Evolutionary conservation across 2,113 vertebrate species (phyloP).

Genomic region (Sus scrofa): DNA sequence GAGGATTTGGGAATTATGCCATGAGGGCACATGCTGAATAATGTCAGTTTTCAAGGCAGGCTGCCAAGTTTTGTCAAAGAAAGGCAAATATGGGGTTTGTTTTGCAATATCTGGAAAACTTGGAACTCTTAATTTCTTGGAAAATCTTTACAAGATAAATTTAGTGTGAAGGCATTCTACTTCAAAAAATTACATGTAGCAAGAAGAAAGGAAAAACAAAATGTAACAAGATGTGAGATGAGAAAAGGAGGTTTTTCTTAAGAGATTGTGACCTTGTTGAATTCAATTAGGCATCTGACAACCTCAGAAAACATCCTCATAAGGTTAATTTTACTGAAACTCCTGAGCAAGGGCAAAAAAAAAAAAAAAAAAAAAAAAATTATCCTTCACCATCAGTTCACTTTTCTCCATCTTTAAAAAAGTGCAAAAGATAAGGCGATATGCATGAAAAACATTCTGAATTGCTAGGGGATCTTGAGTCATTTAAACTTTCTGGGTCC

Average conservation of each 20-base stretch:
- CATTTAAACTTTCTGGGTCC: background rate
- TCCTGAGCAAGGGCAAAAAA: background rate
- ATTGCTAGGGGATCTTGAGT: background rate
- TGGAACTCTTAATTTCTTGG: slow-evolving; percentile 71
- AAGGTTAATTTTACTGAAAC: slow-evolving; percentile 27
- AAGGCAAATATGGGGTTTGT: slow-evolving; percentile 67
- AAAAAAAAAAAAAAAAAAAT: slow-evolving; percentile 36
- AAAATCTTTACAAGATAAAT: slow-evolving; percentile 74
- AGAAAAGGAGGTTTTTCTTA: background rate
- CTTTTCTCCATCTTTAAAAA: slow-evolving; percentile 12
- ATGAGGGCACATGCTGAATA: slow-evolving; percentile 50
- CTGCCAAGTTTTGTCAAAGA: slow-evolving; percentile 69
- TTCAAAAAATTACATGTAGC: slow-evolving; percentile 63
- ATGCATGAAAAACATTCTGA: background rate
- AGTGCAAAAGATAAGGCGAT: background rate
- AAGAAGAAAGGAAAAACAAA: slow-evolving; percentile 49
- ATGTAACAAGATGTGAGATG: slow-evolving; percentile 28
- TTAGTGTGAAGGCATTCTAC: slow-evolving; percentile 61
- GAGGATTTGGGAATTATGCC: slow-evolving; percentile 58
- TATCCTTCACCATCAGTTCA: background rate
- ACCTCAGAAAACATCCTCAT: background rate
- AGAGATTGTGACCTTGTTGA: slow-evolving; percentile 44
- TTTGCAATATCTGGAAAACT: slow-evolving; percentile 48
- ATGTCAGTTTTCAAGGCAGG: slow-evolving; percentile 64
- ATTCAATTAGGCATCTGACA: background rate